Conservation (phyloP, 92 coral and sea anemone species). For the Epizoanthus fatuus region DNA sequence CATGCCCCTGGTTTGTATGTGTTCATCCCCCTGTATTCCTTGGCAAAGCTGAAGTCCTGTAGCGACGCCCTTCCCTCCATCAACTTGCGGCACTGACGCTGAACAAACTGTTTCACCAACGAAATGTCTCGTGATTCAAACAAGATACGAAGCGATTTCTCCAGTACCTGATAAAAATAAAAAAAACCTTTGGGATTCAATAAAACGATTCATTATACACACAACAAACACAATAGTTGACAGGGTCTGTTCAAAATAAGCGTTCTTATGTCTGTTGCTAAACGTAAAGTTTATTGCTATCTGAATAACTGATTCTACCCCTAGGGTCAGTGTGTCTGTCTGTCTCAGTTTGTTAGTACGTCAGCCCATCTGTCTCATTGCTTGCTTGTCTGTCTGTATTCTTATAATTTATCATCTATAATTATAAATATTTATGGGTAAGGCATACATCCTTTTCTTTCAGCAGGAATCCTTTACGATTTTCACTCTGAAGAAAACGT, state of each 20-base stretch:
- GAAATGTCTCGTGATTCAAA: slow-evolving; percentile 95
- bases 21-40: slow-evolving; percentile 96
- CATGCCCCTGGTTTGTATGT: slow-evolving; percentile 98
- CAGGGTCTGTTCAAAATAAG: no score
- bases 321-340: no score
- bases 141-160: slow-evolving; percentile 88
- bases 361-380: no score
- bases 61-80: slow-evolving; percentile 92
- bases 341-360: no score
- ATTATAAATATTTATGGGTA: no score
- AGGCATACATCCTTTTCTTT: no score
- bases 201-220: neutral
- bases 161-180: slow-evolving; percentile 75
- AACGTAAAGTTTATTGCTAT: no score
- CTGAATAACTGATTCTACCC: no score
- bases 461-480: neutral
- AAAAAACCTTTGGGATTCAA: neutral
- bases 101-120: slow-evolving; percentile 92
- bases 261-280: no score
- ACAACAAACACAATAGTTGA: no score
- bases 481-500: neutral
- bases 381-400: no score
- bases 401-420: no score
- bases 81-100: slow-evolving; percentile 90
- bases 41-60: slow-evolving; percentile 95